Evolutionary conservation across 2,797 vertebrate genomes (phyloP), one percentile per base, ranked within the genome.

Genomic region (Sebastes nivosus): DNA sequence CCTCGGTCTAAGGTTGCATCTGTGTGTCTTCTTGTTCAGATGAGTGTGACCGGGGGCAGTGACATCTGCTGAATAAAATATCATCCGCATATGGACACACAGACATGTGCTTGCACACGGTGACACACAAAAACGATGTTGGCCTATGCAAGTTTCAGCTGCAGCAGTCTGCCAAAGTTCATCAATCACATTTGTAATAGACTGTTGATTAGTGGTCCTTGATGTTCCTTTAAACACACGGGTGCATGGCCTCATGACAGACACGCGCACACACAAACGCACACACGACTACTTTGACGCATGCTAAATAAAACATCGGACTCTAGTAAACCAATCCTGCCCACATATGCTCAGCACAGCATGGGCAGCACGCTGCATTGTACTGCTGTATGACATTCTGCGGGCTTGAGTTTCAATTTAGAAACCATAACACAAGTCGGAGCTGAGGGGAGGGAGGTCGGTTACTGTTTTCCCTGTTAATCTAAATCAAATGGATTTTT

Each of bases 251-350:
- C 67, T 70, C 16, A 55, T 79, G 72, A 82, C 75, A 79, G 25
- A 72, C 30, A 60, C n/a, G 67, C 46, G 58, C 57, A 61, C 36
- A 50, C 70, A 71, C 57, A 61, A 65, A 73, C 58, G 66, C 77
- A 72, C 78, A 78, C 84, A 75, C 75, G 87, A 77, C 73, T 81
- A 91, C 85, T 92, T 93, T 90, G 90, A 90, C 90, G 88, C 89
- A 83, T 87, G 77, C 91, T 95, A 92, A 95, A 95, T 95, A 94
- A 95, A 94, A 93, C 92, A 95, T 93, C 12, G 76, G 80, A 82
- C 71, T 67, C 70, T 79, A 58, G 94, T 94, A 95, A 95, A 91
- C 89, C 80, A 92, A 95, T 93, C 94, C 92, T 88, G 72, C 75
- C 81, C 90, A 89, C 93, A 94, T 94, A 94, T 93, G 93, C 91